phyloP scores from a whole-genome alignment of 2,888 invertebrate genomes.

The Zygogramma bicolorata region DNA sequence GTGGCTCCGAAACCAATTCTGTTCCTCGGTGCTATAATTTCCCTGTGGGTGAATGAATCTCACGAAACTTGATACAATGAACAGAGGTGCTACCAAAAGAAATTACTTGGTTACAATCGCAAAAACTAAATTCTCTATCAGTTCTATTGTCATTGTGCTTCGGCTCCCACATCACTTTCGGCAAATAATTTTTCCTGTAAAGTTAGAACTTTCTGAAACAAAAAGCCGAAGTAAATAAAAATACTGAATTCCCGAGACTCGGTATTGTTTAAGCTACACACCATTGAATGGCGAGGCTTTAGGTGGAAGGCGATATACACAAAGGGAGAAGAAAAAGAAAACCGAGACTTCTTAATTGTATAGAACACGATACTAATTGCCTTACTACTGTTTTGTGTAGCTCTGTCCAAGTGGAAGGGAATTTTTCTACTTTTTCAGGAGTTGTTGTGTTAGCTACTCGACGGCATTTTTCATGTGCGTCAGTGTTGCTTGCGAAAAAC shows the following conservation, averaged over 20 bases:
- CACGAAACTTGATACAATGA: no score
- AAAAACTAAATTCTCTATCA: neutral
- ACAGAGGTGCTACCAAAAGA: neutral
- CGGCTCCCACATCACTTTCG: neutral
- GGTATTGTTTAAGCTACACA: slow-evolving; percentile 14
- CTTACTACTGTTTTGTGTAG: slow-evolving; percentile 64
- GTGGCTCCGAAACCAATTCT: no score
- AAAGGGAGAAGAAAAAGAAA: slow-evolving; percentile 53
- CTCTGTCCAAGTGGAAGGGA: slow-evolving; percentile 63
- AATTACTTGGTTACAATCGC: neutral
- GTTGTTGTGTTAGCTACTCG: slow-evolving; percentile 22
- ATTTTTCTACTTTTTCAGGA: slow-evolving; percentile 35
- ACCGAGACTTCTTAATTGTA: slow-evolving; percentile 64
- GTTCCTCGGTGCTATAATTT: no score
- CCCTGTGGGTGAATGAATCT: no score
- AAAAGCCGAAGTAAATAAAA: slow-evolving; percentile 3
- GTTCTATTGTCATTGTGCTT: neutral
- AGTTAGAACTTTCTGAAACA: slow-evolving; percentile 1
- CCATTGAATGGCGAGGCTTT: slow-evolving; percentile 25
- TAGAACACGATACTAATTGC: slow-evolving; percentile 67
- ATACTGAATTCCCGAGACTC: slow-evolving; percentile 14
- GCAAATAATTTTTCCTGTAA: slow-evolving; percentile 1
- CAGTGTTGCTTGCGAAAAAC: neutral
- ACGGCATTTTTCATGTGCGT: neutral
- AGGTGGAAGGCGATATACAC: slow-evolving; percentile 30